Conservation (phyloP, 2,797 vertebrate genomes). For the Prionace glauca region DNA sequence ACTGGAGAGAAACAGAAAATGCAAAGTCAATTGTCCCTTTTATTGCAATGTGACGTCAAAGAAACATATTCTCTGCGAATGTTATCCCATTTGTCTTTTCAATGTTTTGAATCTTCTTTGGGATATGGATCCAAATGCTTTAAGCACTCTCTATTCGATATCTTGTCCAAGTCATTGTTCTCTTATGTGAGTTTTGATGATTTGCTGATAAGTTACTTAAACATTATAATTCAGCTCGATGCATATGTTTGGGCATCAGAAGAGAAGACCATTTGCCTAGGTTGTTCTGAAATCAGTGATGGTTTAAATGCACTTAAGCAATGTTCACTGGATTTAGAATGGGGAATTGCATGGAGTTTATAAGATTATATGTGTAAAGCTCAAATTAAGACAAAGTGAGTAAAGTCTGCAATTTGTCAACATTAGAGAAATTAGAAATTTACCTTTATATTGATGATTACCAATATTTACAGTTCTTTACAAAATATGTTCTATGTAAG, state of each 20-base stretch:
- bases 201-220: not conserved
- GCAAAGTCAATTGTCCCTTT: not conserved
- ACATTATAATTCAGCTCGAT: not conserved
- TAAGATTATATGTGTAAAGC: not conserved
- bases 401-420: not conserved
- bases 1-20: constrained; percentile 13
- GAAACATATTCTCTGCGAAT: too few species aligned
- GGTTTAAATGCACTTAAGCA: not conserved
- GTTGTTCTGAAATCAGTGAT: not conserved
- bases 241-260: not conserved
- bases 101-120: not conserved
- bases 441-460: not conserved
- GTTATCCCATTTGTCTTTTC: too few species aligned
- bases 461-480: not conserved
- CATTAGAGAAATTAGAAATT: not conserved
- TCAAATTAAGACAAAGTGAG: not conserved
- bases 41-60: not conserved
- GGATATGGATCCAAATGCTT: not conserved
- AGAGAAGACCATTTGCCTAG: not conserved
- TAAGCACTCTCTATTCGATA: not conserved
- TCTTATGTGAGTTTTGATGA: too few species aligned
- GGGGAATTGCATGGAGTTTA: not conserved
- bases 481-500: not conserved
- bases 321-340: not conserved
- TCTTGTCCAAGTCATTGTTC: not conserved